Percentiles rank a stretch among this genome's conserved stretches.
Conservation (phyloP, 2,888 invertebrate species). For the Diadegma fenestrale region DNA sequence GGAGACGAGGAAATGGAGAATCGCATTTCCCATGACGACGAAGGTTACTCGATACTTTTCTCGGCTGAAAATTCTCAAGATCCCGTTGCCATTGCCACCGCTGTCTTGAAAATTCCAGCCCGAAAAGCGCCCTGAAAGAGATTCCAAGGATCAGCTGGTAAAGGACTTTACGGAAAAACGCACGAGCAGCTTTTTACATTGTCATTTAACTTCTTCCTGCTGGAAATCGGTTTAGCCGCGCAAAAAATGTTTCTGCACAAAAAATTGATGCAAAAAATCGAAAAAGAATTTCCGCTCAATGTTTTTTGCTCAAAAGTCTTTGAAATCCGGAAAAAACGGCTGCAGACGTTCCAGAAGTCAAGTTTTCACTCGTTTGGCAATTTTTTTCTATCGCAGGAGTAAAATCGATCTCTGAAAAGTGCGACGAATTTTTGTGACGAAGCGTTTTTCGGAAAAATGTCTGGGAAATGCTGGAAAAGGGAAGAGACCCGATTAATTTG, state of each 20-base stretch:
- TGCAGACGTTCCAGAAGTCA: no score
- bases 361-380: no score
- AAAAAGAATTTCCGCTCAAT: background rate
- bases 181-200: background rate
- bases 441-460: no score
- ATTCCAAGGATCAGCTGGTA: background rate
- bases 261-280: no score
- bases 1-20: background rate
- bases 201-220: background rate
- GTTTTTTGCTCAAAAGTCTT: no score
- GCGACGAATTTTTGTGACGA: no score
- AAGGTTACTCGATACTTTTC: background rate
- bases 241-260: background rate
- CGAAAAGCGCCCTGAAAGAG: background rate
- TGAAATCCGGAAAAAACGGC: no score
- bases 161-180: background rate
- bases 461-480: no score
- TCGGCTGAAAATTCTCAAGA: conserved; percentile 18
- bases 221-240: background rate
- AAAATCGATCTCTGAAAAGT: no score
- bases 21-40: background rate
- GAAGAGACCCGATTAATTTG: background rate
- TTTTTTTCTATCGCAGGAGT: no score
- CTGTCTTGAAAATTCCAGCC: conserved; percentile 20
- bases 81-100: conserved; percentile 25